A percentile compares a stretch with the other conserved stretches of the same genome.
Evolutionary conservation across 1,140 invertebrate genomes (phyloP).

Genomic region (Bilobella aurantiaca): DNA sequence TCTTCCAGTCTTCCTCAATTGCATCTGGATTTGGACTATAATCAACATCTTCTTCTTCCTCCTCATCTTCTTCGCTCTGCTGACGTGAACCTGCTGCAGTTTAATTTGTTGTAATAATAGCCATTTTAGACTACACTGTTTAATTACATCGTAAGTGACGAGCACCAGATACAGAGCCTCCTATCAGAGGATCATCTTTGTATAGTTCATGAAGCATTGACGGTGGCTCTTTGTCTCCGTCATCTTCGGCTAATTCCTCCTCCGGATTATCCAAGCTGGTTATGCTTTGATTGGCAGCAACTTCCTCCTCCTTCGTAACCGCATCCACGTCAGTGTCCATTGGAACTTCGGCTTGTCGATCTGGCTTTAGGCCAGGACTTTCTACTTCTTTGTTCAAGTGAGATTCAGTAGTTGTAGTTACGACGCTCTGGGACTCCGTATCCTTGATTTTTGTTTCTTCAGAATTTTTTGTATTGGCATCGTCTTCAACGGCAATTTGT

Average conservation of each 20-base stretch:
- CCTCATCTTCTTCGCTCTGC: slow-evolving; percentile 49
- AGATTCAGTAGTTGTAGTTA: background rate
- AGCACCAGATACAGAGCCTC: slow-evolving; percentile 31
- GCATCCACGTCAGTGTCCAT: background rate
- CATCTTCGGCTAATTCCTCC: slow-evolving; percentile 7
- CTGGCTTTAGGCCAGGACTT: background rate
- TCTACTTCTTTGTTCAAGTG: background rate
- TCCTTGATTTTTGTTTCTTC: too few relatives aligned
- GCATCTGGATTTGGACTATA: slow-evolving; percentile 37
- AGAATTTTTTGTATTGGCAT: too few relatives aligned
- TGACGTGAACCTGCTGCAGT: slow-evolving; percentile 49
- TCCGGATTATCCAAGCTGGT: background rate
- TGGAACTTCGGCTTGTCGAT: background rate
- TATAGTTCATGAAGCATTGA: slow-evolving; percentile 39
- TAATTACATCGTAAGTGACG: slow-evolving; percentile 29
- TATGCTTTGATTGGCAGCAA: background rate
- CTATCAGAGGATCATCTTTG: slow-evolving; percentile 36
- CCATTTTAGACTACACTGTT: too few relatives aligned
- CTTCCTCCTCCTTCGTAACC: background rate
- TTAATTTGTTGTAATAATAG: too few relatives aligned
- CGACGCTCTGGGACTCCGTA: too few relatives aligned
- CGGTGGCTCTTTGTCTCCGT: slow-evolving; percentile 17
- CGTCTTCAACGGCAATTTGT: too few relatives aligned
- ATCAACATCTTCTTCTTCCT: slow-evolving; percentile 45
- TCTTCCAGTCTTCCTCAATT: slow-evolving; percentile 45